phyloP scores from a whole-genome alignment of 2,888 invertebrate genomes.

The Polia nebulosa region DNA sequence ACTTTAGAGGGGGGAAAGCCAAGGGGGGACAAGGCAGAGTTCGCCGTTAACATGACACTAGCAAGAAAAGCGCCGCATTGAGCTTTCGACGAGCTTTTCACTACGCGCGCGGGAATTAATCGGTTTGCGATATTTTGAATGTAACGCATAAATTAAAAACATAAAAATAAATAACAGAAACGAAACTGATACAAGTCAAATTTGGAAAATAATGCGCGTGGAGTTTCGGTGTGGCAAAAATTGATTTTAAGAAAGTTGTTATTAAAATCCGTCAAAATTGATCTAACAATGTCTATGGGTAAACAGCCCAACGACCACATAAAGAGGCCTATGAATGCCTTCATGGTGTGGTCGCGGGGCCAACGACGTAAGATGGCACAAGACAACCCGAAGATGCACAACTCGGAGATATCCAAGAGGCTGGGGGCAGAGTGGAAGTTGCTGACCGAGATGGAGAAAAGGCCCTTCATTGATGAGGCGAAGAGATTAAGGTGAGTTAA shows the following conservation, averaged over 20 bases:
- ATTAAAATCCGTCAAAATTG: slow-evolving; percentile 62
- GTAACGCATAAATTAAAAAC: slow-evolving; percentile 57
- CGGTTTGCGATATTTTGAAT: slow-evolving; percentile 65
- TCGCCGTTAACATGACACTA: slow-evolving; percentile 86
- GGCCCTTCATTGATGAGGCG: slow-evolving; percentile 97
- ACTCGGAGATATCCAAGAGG: slow-evolving; percentile 97
- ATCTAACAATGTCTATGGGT: slow-evolving; percentile 83
- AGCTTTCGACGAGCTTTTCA: slow-evolving; percentile 90
- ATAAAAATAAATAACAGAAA: slow-evolving; percentile 13
- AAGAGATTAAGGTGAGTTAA: slow-evolving; percentile 94
- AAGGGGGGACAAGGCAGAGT: slow-evolving; percentile 72
- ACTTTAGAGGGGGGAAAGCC: slow-evolving; percentile 77
- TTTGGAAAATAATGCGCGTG: slow-evolving; percentile 59
- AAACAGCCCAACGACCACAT: slow-evolving; percentile 93
- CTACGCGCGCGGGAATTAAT: slow-evolving; percentile 79
- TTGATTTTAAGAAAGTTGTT: slow-evolving; percentile 50
- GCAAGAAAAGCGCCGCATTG: slow-evolving; percentile 90
- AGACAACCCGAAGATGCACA: slow-evolving; percentile 98
- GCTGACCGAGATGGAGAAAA: slow-evolving; percentile 95
- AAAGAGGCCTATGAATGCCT: slow-evolving; percentile 98
- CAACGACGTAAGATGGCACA: slow-evolving; percentile 98
- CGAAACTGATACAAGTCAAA: slow-evolving; percentile 27
- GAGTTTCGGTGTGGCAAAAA: slow-evolving; percentile 49
- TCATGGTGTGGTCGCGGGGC: slow-evolving; percentile 98
- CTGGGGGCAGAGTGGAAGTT: slow-evolving; percentile 97